These are phyloP conservation scores for Oryzias sinensis DNA, from an alignment of 2,797 vertebrate genomes.

Conservation along the genomic window DNA sequence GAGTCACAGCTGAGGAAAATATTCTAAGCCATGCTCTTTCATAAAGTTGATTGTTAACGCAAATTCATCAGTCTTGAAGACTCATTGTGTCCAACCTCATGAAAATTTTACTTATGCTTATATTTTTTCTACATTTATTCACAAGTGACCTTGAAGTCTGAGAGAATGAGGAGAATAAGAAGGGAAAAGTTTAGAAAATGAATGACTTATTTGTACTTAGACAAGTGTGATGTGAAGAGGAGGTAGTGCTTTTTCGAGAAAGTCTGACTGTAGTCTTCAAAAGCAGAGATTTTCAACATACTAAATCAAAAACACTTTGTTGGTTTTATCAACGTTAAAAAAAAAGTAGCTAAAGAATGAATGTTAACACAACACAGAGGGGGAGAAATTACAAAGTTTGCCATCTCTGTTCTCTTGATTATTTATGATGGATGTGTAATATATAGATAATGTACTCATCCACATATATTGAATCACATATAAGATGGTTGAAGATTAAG, in stretches of 20 bases:
- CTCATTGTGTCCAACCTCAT: not conserved
- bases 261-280: not conserved
- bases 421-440: too few species aligned
- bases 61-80: conserved; percentile 20
- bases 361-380: too few species aligned
- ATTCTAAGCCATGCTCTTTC: conserved; percentile 16
- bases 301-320: not conserved
- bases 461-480: too few species aligned
- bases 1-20: conserved; percentile 28
- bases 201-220: conserved; percentile 1
- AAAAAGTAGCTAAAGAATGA: not conserved
- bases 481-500: too few species aligned
- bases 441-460: too few species aligned
- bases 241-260: not conserved
- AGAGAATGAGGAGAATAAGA: conserved; percentile 56
- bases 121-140: conserved; percentile 2
- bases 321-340: not conserved
- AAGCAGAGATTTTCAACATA: not conserved
- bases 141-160: conserved; percentile 62
- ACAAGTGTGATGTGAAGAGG: conserved; percentile 4
- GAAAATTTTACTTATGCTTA: conserved; percentile 8
- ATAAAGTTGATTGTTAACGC: conserved; percentile 6
- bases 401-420: too few species aligned
- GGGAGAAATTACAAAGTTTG: too few species aligned
- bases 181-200: conserved; percentile 24